These are phyloP conservation scores for Stenichneumon culpator DNA, from an alignment of 2,888 invertebrate genomes.

Conservation along the genomic window DNA sequence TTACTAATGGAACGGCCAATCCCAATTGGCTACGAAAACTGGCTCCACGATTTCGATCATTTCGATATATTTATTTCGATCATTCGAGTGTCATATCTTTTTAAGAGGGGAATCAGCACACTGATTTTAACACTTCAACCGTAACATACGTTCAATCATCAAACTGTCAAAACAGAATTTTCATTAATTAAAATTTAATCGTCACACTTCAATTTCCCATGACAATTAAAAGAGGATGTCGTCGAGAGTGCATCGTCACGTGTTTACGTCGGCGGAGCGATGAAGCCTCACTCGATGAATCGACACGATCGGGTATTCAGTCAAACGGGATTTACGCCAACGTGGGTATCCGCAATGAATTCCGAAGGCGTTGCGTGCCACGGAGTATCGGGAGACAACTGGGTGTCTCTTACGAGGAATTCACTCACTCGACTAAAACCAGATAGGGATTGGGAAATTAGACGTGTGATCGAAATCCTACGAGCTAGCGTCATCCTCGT, in stretches of 20 bases:
- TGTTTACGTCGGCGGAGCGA: not conserved
- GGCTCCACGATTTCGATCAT: too few species aligned
- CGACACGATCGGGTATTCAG: slow-evolving; percentile 9
- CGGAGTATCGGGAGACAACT: slow-evolving; percentile 31
- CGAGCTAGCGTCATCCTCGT: slow-evolving; percentile 3
- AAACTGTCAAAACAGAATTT: not conserved
- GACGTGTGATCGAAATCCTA: slow-evolving; percentile 54
- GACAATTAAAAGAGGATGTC: not conserved
- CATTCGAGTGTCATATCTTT: too few species aligned
- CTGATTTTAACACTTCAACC: too few species aligned
- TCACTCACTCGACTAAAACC: slow-evolving; percentile 49
- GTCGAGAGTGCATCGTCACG: not conserved
- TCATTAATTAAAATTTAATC: not conserved
- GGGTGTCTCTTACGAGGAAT: slow-evolving; percentile 43
- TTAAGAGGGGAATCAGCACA: too few species aligned
- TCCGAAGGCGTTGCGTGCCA: slow-evolving; percentile 33
- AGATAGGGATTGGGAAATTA: slow-evolving; percentile 54
- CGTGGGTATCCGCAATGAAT: slow-evolving; percentile 16
- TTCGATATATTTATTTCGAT: too few species aligned
- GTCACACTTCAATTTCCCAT: not conserved
- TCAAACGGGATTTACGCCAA: slow-evolving; percentile 14
- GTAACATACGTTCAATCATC: not conserved
- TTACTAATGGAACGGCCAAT: too few species aligned
- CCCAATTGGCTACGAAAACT: too few species aligned
- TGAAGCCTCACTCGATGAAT: not conserved